phyloP scores from a whole-genome alignment of 2,888 invertebrate genomes.

The Macrosiphum euphorbiae region DNA sequence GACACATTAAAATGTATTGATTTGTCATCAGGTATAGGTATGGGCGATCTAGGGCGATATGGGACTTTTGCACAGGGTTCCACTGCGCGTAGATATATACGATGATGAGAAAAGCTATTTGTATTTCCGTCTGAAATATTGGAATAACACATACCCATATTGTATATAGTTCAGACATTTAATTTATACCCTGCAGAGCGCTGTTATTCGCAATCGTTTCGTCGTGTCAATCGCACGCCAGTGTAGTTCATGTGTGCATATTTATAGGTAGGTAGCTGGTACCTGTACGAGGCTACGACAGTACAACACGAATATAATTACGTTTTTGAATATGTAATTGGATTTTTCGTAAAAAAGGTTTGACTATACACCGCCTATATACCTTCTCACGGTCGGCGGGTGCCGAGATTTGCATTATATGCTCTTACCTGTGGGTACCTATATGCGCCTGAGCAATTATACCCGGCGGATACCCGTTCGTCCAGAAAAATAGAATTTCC shows the following conservation, averaged over 20 bases:
- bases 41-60: too few relatives aligned
- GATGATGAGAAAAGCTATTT: too few relatives aligned
- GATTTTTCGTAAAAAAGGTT: slow-evolving; percentile 41
- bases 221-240: neutral
- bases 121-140: neutral
- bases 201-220: neutral
- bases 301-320: slow-evolving; percentile 5
- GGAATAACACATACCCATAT: neutral
- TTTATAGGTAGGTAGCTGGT: neutral
- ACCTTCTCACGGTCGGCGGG: slow-evolving; percentile 35
- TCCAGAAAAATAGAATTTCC: slow-evolving; percentile 5
- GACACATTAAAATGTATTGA: too few relatives aligned
- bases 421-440: neutral
- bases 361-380: neutral
- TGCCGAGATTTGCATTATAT: neutral
- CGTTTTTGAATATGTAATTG: slow-evolving; percentile 37
- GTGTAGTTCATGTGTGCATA: neutral
- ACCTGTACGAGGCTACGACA: neutral
- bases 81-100: neutral
- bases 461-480: neutral
- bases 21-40: too few relatives aligned
- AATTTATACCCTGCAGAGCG: neutral
- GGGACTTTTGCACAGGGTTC: too few relatives aligned
- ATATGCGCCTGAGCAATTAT: neutral
- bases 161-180: neutral